Base-by-base conservation (phyloP, 2,888 invertebrate genomes). In the Abrostola tripartita region DNA sequence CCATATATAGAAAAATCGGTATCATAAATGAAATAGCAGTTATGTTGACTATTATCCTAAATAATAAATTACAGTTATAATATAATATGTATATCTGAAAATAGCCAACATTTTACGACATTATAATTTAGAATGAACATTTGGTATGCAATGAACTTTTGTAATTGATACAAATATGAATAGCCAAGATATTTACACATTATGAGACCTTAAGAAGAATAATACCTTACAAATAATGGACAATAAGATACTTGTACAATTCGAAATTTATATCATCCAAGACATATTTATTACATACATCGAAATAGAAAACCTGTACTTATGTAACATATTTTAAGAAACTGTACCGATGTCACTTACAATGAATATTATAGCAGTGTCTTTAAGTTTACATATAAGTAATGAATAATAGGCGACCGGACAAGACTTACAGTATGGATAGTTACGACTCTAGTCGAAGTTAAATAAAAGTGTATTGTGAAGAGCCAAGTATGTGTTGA, bases 151-250 rank as follows among this genome's bases (percentile, higher is more conserved):
- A 72, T 83, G 76, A 83, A 83, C 81, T 81, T 76, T 82, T 76
- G 74, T 81, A 84, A 79, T 79, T 79, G 68, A 79, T 85, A 85
- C 79, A 83, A 84, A 83, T 84, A 82, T n/a, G n/a, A n/a, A n/a
- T 84, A 80, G 78, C 76, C 78, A 81, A 87, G 84, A 77, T 90
- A 90, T 89, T 87, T 90, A 90, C 89, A 90, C 61, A 61, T 82
- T 81, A 82, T 69, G 71, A 76, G 72, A 81, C 78, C 81, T 82
- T 82, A 85, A 61, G 59, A 82, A 81, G 64, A 78, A 81, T 67
- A 73, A 73, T 81, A 83, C 64, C 89, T 88, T 89, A 89, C 63
- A 73, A 72, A 80, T 90, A 90, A 83, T 90, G 90, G 90, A 90
- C 90, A 89, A 83, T 81, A 83, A 81, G 83, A 86, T 88, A 86